phyloP scores from a whole-genome alignment of 2,797 vertebrate genomes.

The Pachyuromys duprasi region DNA sequence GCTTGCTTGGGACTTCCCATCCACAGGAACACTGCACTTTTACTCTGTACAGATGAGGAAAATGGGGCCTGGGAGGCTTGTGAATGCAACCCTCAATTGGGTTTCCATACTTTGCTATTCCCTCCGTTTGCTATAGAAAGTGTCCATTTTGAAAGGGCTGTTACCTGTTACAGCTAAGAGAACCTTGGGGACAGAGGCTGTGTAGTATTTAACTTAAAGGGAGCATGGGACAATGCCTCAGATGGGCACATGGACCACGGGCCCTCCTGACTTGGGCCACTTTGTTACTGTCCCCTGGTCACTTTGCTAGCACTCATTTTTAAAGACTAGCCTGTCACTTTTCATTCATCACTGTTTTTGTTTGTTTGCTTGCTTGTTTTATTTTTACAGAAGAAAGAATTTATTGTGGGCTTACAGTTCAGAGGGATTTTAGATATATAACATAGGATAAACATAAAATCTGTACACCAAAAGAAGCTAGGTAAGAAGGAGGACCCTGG shows the following conservation, averaged over 20 bases:
- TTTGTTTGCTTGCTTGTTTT: no score
- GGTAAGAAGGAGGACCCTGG: no score
- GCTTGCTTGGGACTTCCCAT: not conserved
- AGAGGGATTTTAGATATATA: no score
- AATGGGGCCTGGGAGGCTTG: not conserved
- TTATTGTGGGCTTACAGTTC: no score
- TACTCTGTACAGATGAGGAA: not conserved
- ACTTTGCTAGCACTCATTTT: conserved; percentile 54
- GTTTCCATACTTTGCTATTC: no score
- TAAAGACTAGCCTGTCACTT: conserved; percentile 17
- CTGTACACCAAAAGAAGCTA: no score
- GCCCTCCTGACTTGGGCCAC: not conserved
- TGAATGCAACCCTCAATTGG: not conserved
- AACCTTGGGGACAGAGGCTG: not conserved
- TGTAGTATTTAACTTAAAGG: not conserved
- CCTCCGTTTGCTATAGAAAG: not conserved
- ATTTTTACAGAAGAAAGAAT: no score
- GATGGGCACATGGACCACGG: not conserved
- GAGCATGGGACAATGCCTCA: not conserved
- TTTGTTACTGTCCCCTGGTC: not conserved
- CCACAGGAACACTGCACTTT: not conserved
- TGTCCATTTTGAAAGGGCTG: not conserved
- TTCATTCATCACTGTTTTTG: not conserved
- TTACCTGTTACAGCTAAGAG: not conserved
- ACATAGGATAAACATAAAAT: no score